Evolutionary conservation across 2,797 vertebrate species (phyloP), one percentile per base, ranked within the genome.

Genomic region (Tokudaia muenninki): DNA sequence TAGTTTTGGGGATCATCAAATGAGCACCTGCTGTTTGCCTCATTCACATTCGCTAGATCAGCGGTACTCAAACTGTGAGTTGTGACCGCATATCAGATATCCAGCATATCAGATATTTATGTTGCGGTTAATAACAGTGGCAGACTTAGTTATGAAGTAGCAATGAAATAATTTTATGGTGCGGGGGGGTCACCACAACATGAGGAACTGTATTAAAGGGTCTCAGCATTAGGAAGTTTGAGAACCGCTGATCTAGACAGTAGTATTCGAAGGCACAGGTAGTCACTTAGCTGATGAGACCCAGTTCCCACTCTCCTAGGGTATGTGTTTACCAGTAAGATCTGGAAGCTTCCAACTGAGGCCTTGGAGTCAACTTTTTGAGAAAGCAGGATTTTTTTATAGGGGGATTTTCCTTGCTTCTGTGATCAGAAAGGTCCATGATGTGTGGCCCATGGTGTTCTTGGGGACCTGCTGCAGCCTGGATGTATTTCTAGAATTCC

Each of bases 321-420:
- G 6, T 12, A 11, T 52, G 17, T 67, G 3, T 72, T 82, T 92
- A 70, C 22, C 72, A 26, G 0, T n/a, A 65, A 89, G 34, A n/a
- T 81, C 59, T 67, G 16, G 80, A 94, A 84, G 65, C 72, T 92
- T 94, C 95, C 31, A 74, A 63, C 81, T 47, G 55, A 44, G 52
- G 75, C 88, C 37, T 84, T 19, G 12, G 72, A 17, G 44, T 90
- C 41, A 12, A 12, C 67, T 77, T 24, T 63, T 78, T 81, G 37
- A 61, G 52, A 84, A 93, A 9, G 41, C n/a, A 37, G 47, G 3
- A 29, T 81, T n/a, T n/a, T n/a, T n/a, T 41, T 75, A 34, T 81
- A 86, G 78, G 67, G 67, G 44, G 7, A 11, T 24, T 59, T 50
- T 14, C 44, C 72, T 67, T 59, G 37, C 37, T 29, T 83, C 75